Percentiles rank a stretch among this genome's conserved stretches.
Evolutionary conservation across 2,888 invertebrate species (phyloP).

Genomic region (Caenorhabditis sulstoni): DNA sequence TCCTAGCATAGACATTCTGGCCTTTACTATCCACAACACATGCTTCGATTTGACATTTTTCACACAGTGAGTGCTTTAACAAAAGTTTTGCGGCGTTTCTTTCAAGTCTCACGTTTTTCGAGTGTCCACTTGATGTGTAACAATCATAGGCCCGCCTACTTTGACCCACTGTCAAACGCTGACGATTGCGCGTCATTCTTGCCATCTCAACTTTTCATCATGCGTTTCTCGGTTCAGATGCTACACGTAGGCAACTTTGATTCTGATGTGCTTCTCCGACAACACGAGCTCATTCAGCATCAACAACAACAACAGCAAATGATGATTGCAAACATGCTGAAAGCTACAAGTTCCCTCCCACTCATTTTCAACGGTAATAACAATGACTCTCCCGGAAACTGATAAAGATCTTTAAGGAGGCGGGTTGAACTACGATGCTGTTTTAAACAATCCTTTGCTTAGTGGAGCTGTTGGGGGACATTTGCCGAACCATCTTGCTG

Average conservation of each 20-base stretch:
- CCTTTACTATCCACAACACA: background rate
- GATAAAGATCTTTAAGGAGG: slow-evolving; percentile 22
- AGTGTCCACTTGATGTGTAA: slow-evolving; percentile 53
- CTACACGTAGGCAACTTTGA: slow-evolving; percentile 60
- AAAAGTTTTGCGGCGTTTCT: slow-evolving; percentile 16
- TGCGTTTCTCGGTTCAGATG: slow-evolving; percentile 52
- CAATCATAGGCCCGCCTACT: slow-evolving; percentile 40
- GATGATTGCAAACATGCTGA: slow-evolving; percentile 42
- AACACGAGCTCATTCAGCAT: slow-evolving; percentile 66
- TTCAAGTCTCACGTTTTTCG: slow-evolving; percentile 20
- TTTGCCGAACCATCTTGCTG: slow-evolving; percentile 25
- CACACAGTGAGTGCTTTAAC: slow-evolving; percentile 6
- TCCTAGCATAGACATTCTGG: slow-evolving; percentile 3
- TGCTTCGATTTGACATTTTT: slow-evolving; percentile 12
- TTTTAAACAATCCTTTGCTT: slow-evolving; percentile 47
- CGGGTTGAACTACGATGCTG: slow-evolving; percentile 30
- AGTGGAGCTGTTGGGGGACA: slow-evolving; percentile 41
- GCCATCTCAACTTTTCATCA: background rate
- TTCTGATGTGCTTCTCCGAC: slow-evolving; percentile 68
- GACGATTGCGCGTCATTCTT: slow-evolving; percentile 1
- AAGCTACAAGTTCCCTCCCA: slow-evolving; percentile 33
- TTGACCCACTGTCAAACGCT: slow-evolving; percentile 26
- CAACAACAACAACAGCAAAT: slow-evolving; percentile 61
- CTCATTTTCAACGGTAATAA: slow-evolving; percentile 52
- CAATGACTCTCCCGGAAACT: background rate